Evolutionary conservation across 2,888 invertebrate species (phyloP), one percentile per base, ranked within the genome.

Genomic region (Aphelenchoides bicaudatus): DNA sequence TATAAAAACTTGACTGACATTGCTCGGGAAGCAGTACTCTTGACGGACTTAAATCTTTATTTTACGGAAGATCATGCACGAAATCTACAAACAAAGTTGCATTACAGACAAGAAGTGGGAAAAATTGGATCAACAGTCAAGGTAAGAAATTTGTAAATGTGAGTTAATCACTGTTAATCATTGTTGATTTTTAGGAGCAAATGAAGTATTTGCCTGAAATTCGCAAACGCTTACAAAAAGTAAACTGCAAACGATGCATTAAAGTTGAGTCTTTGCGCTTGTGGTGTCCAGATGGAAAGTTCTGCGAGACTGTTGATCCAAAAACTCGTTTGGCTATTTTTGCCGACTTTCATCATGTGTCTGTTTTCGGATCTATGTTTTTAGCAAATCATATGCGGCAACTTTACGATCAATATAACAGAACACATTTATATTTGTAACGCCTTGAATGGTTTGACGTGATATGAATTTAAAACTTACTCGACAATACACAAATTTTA

Each of bases 311-410:
- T 6, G 43, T 43, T 25, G n/a, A 43, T n/a, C 8, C 43, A 25
- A n/a, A 43, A 19, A 43, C 16, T 25, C 43, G 25, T n/a, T 25
- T 43, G 21, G 43, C 25, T 21, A 21, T 21, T 43, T 43, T 43
- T 21, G 43, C 43, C 43, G 43, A 43, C 43, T 43, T 21, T 43
- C 43, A n/a, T 43, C 34, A 43, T 25, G 43, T 43, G 10, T 43
- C 43, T n/a, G 43, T 43, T n/a, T 43, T 21, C 43, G 43, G 43
- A 6, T 21, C 21, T n/a, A 19, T 43, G 21, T 8, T 43, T 43
- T 25, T 21, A n/a, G 43, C 8, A 10, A 8, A 21, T 10, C 25
- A 43, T n/a, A 19, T 43, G 23, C 43, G 43, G 43, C n/a, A n/a
- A 6, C 6, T 6, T n/a, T 49, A 49, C 30, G 43, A 39, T 43